phyloP scores from a whole-genome alignment of 2,888 invertebrate genomes.

The Megastigmus dorsalis region DNA sequence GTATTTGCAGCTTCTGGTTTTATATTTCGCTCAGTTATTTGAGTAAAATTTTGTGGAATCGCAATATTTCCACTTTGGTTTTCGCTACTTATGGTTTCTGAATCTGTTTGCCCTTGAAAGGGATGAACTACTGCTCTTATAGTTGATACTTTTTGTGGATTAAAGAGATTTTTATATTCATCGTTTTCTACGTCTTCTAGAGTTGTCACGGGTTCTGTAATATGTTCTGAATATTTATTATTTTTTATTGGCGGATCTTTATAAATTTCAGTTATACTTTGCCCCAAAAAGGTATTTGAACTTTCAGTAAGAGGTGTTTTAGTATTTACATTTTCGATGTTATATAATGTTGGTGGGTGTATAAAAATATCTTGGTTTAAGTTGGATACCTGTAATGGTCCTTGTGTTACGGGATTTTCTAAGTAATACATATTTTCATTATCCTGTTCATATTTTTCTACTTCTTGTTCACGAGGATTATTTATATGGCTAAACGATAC shows the following conservation, averaged over 20 bases:
- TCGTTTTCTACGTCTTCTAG: constrained; percentile 8
- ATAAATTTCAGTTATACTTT: not conserved
- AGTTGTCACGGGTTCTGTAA: constrained; percentile 7
- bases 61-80: too few relatives aligned
- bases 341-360: not conserved
- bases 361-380: not conserved
- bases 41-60: too few relatives aligned
- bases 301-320: not conserved
- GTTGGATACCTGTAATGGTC: not conserved
- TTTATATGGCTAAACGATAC: too few relatives aligned
- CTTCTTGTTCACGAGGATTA: too few relatives aligned
- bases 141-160: not conserved
- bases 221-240: not conserved
- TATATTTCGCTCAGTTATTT: not conserved
- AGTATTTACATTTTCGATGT: not conserved
- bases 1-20: not conserved
- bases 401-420: too few relatives aligned
- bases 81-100: too few relatives aligned
- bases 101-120: too few relatives aligned
- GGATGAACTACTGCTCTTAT: not conserved
- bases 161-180: not conserved
- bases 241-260: not conserved
- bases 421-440: too few relatives aligned
- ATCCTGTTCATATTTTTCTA: not conserved
- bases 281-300: not conserved